Percentiles rank a stretch among this genome's conserved stretches.
These are phyloP conservation scores for Charaxes varanes DNA, from an alignment of 1,140 invertebrate genomes.

Conservation along the genomic window DNA sequence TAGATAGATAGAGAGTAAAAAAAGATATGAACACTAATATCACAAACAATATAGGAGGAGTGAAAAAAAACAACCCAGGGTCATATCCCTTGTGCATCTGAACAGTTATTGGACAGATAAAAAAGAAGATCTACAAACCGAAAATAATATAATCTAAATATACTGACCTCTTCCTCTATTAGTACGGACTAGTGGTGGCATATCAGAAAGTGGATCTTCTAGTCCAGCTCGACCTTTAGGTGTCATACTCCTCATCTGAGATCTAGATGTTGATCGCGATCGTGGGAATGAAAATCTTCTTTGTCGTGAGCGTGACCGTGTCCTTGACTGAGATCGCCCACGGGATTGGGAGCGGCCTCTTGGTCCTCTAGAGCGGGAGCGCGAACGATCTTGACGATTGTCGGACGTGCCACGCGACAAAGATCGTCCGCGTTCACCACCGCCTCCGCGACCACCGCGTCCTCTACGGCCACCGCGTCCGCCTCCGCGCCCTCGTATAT, in stretches of 20 bases:
- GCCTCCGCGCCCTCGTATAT: conserved; percentile 36
- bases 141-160: conserved; percentile 3
- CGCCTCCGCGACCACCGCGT: conserved; percentile 30
- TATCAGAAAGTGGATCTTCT: conserved; percentile 37
- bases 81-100: too few species aligned
- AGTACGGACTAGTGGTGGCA: conserved; percentile 39
- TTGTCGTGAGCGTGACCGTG: conserved; percentile 43
- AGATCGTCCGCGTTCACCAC: conserved; percentile 26
- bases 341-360: conserved; percentile 27
- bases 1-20: too few species aligned
- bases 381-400: conserved; percentile 30
- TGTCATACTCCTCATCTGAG: conserved; percentile 43
- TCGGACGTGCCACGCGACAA: conserved; percentile 28
- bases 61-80: too few species aligned
- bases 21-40: too few species aligned
- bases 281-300: conserved; percentile 39
- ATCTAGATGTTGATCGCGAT: conserved; percentile 45
- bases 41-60: too few species aligned
- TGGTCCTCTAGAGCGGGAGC: conserved; percentile 37
- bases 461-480: conserved; percentile 33
- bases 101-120: too few species aligned
- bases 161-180: conserved; percentile 37
- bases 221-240: conserved; percentile 56
- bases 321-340: conserved; percentile 29
- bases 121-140: too few species aligned